These are phyloP conservation scores for Esox masquinongy DNA, from an alignment of 2,797 vertebrate species.

Conservation along the genomic window DNA sequence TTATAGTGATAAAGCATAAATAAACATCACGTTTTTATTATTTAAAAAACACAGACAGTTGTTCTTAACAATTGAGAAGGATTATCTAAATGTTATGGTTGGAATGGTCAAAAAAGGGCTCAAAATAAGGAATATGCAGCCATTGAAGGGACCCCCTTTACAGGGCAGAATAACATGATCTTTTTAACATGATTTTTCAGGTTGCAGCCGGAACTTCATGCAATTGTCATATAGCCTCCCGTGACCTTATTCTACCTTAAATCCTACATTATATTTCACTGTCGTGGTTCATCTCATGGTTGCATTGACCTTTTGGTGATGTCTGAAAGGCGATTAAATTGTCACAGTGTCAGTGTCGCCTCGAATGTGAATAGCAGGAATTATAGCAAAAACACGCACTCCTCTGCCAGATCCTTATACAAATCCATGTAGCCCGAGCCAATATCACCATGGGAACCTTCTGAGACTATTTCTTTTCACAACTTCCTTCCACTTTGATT, in stretches of 20 bases:
- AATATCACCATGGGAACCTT: not conserved
- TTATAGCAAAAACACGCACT: slow-evolving; percentile 11
- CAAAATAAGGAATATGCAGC: no score
- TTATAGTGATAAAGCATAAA: no score
- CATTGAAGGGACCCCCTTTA: not conserved
- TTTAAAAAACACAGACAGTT: no score
- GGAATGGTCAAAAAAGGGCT: no score
- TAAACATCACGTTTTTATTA: no score
- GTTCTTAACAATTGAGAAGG: no score
- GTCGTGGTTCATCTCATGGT: not conserved
- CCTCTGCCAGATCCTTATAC: not conserved
- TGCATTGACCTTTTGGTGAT: slow-evolving; percentile 20
- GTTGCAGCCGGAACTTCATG: not conserved
- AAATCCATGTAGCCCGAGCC: slow-evolving; percentile 28
- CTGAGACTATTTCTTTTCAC: not conserved
- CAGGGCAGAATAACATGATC: not conserved
- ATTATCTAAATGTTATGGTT: no score
- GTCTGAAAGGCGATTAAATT: slow-evolving; percentile 46
- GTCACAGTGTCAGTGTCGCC: slow-evolving; percentile 24
- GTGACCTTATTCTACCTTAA: not conserved
- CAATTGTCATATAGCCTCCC: not conserved
- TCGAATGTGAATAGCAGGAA: slow-evolving; percentile 31
- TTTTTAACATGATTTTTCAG: not conserved
- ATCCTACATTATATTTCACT: not conserved
- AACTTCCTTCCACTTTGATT: not conserved